phyloP scores from a whole-genome alignment of 2,888 invertebrate genomes.

The Chironomus riparius region DNA sequence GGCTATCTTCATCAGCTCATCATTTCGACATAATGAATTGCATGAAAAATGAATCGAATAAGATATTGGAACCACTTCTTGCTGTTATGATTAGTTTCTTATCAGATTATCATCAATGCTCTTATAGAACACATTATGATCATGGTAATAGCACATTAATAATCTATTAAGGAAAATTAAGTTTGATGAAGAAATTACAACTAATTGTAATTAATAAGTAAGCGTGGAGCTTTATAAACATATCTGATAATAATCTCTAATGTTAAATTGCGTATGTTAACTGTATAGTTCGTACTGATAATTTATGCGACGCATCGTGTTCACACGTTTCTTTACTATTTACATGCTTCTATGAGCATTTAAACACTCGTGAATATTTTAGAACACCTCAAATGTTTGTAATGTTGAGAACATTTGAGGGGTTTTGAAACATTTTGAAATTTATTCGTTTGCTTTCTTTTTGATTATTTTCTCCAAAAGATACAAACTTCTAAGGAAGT shows the following conservation, averaged over 20 bases:
- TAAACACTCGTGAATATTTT: background rate
- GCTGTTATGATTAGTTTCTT: no score
- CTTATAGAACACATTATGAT: no score
- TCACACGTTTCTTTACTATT: background rate
- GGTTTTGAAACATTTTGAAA: background rate
- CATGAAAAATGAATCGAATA: background rate
- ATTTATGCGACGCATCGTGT: background rate
- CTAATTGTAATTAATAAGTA: no score
- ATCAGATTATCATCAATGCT: no score
- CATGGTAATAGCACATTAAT: no score
- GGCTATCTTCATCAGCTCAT: constrained; percentile 1
- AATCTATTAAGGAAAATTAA: no score
- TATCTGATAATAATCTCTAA: background rate
- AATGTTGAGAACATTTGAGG: background rate
- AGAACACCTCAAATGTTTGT: background rate
- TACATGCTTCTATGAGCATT: background rate
- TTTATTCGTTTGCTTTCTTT: background rate
- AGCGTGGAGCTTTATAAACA: background rate
- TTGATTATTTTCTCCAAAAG: no score
- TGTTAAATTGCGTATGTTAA: background rate
- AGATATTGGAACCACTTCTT: background rate
- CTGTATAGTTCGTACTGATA: background rate
- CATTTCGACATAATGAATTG: background rate
- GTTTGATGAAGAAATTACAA: no score
- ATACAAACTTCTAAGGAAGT: no score